A percentile compares a stretch with the other conserved stretches of the same genome.
Evolutionary conservation across 2,797 vertebrate species (phyloP).

Genomic region (Hydrophis major): DNA sequence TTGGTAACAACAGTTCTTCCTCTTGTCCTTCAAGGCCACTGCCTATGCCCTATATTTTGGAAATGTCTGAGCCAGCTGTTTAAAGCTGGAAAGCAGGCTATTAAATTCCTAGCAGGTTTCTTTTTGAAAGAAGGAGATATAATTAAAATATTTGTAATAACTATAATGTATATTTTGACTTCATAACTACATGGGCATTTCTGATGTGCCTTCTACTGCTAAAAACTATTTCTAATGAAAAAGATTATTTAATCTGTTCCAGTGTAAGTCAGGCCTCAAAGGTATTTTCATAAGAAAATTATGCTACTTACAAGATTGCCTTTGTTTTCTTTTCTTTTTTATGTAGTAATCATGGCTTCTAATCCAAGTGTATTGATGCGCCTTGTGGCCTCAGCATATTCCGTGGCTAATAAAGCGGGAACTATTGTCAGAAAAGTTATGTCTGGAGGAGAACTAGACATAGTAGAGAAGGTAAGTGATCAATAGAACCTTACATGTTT

Average conservation of each 20-base stretch:
- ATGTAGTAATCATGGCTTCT: constrained; percentile 77
- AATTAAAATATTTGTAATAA: neutral
- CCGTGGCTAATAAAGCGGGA: constrained; percentile 86
- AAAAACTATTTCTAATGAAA: neutral
- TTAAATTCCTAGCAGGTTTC: neutral
- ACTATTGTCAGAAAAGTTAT: constrained; percentile 85
- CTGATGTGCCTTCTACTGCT: neutral
- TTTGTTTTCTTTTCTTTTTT: constrained; percentile 34
- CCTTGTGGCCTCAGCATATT: constrained; percentile 84
- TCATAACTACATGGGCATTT: neutral
- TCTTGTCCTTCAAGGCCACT: neutral
- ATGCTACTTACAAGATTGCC: neutral
- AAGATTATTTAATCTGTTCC: neutral
- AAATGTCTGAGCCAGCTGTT: neutral
- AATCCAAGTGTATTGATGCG: constrained; percentile 82
- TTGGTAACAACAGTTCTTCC: neutral
- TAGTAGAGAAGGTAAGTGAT: constrained; percentile 87
- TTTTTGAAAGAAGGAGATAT: neutral
- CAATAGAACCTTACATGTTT: constrained; percentile 7
- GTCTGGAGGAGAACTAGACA: constrained; percentile 86
- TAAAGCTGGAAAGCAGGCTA: neutral
- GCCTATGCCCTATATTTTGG: neutral
- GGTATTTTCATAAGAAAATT: neutral
- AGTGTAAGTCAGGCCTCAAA: neutral
- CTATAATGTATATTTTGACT: neutral